Conservation (phyloP, 2,797 vertebrate genomes). For the Coregonus ussuriensis region DNA sequence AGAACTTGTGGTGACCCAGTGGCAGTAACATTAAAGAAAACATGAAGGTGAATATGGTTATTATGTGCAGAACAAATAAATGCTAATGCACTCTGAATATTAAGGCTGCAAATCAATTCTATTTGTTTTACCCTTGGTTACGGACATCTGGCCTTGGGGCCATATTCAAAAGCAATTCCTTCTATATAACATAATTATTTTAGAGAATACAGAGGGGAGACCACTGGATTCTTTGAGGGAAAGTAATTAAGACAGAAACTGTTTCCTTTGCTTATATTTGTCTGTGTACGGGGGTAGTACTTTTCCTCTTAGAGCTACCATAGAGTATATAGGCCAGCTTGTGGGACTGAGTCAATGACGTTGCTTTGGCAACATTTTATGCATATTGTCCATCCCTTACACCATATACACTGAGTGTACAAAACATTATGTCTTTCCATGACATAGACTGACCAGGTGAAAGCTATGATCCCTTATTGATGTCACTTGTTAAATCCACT, state of each 20-base stretch:
- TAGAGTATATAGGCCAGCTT: no score
- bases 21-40: conserved; percentile 55
- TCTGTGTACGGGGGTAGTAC: neutral
- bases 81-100: conserved; percentile 34
- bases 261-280: neutral
- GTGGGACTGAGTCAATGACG: conserved; percentile 9
- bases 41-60: conserved; percentile 45
- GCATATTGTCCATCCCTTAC: neutral
- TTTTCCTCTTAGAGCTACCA: neutral
- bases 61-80: conserved; percentile 49
- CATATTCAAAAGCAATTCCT: conserved; percentile 20
- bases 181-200: conserved; percentile 2
- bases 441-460: no score
- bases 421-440: neutral
- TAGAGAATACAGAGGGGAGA: conserved; percentile 2
- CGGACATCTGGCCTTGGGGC: conserved; percentile 53
- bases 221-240: conserved; percentile 5
- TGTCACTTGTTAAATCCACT: no score
- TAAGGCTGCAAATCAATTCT: conserved; percentile 43
- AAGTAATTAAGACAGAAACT: conserved; percentile 3
- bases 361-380: neutral
- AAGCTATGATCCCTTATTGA: no score
- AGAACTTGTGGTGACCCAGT: conserved; percentile 19
- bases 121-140: conserved; percentile 21
- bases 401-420: neutral